Conservation (phyloP, 1,140 invertebrate species). For the Drosophila pseudoobscura region DNA sequence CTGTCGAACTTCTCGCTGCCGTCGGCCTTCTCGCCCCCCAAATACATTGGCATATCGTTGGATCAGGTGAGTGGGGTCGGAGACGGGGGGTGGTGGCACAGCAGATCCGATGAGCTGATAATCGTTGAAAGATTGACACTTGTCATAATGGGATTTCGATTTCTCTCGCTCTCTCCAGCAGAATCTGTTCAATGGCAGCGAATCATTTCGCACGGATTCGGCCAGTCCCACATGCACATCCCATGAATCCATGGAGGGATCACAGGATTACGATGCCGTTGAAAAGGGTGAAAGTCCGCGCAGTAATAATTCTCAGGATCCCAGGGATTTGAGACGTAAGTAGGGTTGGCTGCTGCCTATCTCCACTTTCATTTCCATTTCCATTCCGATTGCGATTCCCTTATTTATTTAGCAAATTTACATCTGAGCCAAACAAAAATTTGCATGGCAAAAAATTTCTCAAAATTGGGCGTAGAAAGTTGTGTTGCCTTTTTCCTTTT, state of each 20-base stretch:
- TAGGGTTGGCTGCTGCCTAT: slow-evolving; percentile 46
- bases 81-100: background rate
- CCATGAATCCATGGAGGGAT: slow-evolving; percentile 83
- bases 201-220: slow-evolving; percentile 83
- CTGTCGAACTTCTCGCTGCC: slow-evolving; percentile 82
- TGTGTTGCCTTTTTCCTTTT: slow-evolving; percentile 36
- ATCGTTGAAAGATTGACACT: slow-evolving; percentile 64
- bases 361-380: background rate
- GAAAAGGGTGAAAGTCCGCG: slow-evolving; percentile 83
- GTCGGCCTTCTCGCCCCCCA: slow-evolving; percentile 83
- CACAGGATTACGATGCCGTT: slow-evolving; percentile 83
- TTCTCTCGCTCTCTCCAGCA: slow-evolving; percentile 31
- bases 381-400: background rate
- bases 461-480: slow-evolving; percentile 8
- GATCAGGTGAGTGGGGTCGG: slow-evolving; percentile 72
- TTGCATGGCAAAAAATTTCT: slow-evolving; percentile 43
- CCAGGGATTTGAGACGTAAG: slow-evolving; percentile 83
- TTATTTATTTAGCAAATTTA: slow-evolving; percentile 70
- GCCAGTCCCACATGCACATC: slow-evolving; percentile 83
- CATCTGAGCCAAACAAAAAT: slow-evolving; percentile 58
- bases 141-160: slow-evolving; percentile 70
- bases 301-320: slow-evolving; percentile 83
- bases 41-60: slow-evolving; percentile 82
- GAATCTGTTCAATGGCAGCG: slow-evolving; percentile 83
- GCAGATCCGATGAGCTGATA: slow-evolving; percentile 28